phyloP scores from a whole-genome alignment of 2,797 vertebrate species.

The Borostomias antarcticus region DNA sequence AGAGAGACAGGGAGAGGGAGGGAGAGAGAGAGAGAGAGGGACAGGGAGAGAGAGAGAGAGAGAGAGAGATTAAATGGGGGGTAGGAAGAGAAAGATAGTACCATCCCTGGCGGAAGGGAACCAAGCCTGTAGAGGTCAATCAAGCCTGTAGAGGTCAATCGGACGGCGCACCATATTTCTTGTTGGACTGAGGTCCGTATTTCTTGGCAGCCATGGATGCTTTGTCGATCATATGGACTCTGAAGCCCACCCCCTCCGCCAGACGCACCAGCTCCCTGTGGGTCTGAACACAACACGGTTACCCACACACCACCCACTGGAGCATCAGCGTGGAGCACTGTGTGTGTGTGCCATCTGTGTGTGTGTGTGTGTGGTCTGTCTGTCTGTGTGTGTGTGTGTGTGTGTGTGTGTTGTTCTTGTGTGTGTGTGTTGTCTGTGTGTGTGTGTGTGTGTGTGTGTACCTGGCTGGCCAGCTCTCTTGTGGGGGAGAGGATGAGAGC shows the following conservation, averaged over 20 bases:
- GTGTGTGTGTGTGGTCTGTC: background rate
- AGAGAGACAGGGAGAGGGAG: no score
- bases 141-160: background rate
- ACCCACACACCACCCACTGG: background rate
- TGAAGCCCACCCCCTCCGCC: conserved; percentile 90
- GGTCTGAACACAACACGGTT: conserved; percentile 79
- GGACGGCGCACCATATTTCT: conserved; percentile 87
- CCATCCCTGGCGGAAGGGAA: no score
- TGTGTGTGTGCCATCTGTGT: background rate
- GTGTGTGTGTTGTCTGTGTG: background rate
- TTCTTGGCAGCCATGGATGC: conserved; percentile 89
- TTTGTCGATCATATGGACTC: conserved; percentile 94
- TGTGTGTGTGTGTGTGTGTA: background rate
- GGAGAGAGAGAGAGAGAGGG: no score
- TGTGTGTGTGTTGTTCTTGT: background rate
- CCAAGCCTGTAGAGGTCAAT: no score
- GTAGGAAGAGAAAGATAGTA: no score
- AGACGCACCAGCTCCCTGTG: conserved; percentile 91
- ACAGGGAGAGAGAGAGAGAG: no score
- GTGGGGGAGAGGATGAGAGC: no score
- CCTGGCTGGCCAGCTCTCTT: no score
- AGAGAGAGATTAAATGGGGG: no score
- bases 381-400: background rate
- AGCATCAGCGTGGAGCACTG: background rate
- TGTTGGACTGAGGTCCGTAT: conserved; percentile 89